These are phyloP conservation scores for Nineta flava DNA, from an alignment of 2,888 invertebrate species.

Conservation along the genomic window DNA sequence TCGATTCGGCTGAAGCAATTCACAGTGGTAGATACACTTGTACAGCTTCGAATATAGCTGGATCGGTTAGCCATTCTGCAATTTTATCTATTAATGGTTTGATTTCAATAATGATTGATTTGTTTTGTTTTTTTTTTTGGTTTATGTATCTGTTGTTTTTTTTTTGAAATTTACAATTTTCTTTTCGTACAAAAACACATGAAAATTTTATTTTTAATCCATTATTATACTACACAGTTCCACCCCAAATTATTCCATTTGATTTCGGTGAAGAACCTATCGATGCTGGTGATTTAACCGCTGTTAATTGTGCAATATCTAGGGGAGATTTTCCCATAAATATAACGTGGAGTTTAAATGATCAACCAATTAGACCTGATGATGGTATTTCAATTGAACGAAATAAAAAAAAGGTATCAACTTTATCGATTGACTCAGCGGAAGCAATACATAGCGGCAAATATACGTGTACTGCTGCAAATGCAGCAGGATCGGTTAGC, in stretches of 20 bases:
- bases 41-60: slow-evolving; percentile 27
- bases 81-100: slow-evolving; percentile 51
- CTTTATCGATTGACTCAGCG: slow-evolving; percentile 43
- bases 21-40: slow-evolving; percentile 42
- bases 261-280: slow-evolving; percentile 40
- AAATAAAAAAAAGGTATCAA: slow-evolving; percentile 33
- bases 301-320: slow-evolving; percentile 42
- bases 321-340: slow-evolving; percentile 56
- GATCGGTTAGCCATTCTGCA: slow-evolving; percentile 18
- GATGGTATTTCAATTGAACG: slow-evolving; percentile 25
- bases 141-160: slow-evolving; percentile 12
- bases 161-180: slow-evolving; percentile 5
- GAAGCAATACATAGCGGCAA: slow-evolving; percentile 43
- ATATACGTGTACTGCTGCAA: slow-evolving; percentile 46
- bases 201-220: neutral
- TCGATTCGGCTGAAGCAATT: slow-evolving; percentile 35
- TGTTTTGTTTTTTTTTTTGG: slow-evolving; percentile 10
- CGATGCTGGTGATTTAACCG: slow-evolving; percentile 46
- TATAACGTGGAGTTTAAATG: slow-evolving; percentile 61
- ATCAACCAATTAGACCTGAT: slow-evolving; percentile 31
- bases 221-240: slow-evolving; percentile 10
- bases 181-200: too few relatives aligned
- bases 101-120: neutral
- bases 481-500: slow-evolving; percentile 44
- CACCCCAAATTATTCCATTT: slow-evolving; percentile 39